A percentile compares a stretch with the other conserved stretches of the same genome.
Evolutionary conservation across 2,797 vertebrate species (phyloP).

Genomic region (Gobionotothen gibberifrons): DNA sequence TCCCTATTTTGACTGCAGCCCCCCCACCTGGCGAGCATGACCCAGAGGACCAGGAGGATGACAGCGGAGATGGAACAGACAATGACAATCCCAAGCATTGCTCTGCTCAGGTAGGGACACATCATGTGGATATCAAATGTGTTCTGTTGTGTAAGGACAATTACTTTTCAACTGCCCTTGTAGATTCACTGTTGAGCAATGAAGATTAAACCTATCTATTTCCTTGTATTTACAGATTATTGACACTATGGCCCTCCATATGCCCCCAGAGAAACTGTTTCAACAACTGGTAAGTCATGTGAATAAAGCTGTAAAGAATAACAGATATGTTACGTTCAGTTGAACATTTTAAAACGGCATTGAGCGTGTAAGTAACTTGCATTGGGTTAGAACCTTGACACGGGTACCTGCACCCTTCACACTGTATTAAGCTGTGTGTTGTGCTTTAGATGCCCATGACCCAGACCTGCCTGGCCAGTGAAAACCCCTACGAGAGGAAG

Average conservation of each 20-base stretch:
- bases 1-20: constrained; percentile 87
- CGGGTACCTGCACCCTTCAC: background rate
- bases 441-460: constrained; percentile 85
- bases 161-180: background rate
- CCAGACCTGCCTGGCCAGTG: constrained; percentile 85
- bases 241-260: constrained; percentile 91
- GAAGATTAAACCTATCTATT: background rate
- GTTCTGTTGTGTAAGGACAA: background rate
- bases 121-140: background rate
- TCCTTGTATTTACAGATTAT: constrained; percentile 83
- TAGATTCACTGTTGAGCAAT: background rate
- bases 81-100: constrained; percentile 83
- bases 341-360: background rate
- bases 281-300: constrained; percentile 85
- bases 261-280: constrained; percentile 92
- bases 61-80: constrained; percentile 77
- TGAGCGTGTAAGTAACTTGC: background rate
- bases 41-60: constrained; percentile 89
- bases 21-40: constrained; percentile 89
- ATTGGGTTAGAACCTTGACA: background rate
- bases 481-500: constrained; percentile 88
- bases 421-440: constrained; percentile 2
- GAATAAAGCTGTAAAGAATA: background rate
- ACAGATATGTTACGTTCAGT: background rate
- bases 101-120: constrained; percentile 78